A percentile compares a stretch with the other conserved stretches of the same genome.
Evolutionary conservation across 2,888 invertebrate species (phyloP).

Genomic region (Tipula confusa): DNA sequence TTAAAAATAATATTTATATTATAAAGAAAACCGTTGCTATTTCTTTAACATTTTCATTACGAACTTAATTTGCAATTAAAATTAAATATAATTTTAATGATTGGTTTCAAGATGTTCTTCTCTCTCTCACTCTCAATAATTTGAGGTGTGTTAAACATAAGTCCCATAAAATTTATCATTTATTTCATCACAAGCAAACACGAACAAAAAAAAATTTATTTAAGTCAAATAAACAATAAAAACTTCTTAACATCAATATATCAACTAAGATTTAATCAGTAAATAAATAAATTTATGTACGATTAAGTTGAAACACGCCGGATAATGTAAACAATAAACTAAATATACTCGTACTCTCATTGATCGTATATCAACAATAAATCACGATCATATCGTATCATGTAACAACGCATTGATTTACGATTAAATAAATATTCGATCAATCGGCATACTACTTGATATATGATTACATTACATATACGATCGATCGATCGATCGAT

Average conservation of each 20-base stretch:
- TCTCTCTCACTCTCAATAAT: not conserved
- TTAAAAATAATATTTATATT: not conserved
- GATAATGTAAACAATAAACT: not conserved
- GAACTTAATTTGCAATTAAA: slow-evolving; percentile 9
- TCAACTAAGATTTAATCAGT: not conserved
- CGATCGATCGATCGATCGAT: not conserved
- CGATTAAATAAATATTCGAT: not conserved
- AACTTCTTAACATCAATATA: slow-evolving; percentile 9
- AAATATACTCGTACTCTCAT: not conserved
- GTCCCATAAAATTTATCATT: not conserved
- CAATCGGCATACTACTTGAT: not conserved
- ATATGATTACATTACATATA: not conserved
- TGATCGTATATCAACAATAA: not conserved
- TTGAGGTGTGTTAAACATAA: not conserved
- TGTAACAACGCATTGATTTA: slow-evolving; percentile 9
- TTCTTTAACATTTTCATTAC: not conserved
- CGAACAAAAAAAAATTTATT: not conserved
- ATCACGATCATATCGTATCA: not conserved
- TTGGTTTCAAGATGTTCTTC: not conserved
- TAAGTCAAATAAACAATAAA: slow-evolving; percentile 12
- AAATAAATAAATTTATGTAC: not conserved
- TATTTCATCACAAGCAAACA: not conserved
- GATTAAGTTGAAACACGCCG: not conserved
- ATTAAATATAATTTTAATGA: not conserved
- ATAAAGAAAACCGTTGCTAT: not conserved